Evolutionary conservation across 2,113 vertebrate species (phyloP).

Genomic region (Tautogolabrus adspersus): DNA sequence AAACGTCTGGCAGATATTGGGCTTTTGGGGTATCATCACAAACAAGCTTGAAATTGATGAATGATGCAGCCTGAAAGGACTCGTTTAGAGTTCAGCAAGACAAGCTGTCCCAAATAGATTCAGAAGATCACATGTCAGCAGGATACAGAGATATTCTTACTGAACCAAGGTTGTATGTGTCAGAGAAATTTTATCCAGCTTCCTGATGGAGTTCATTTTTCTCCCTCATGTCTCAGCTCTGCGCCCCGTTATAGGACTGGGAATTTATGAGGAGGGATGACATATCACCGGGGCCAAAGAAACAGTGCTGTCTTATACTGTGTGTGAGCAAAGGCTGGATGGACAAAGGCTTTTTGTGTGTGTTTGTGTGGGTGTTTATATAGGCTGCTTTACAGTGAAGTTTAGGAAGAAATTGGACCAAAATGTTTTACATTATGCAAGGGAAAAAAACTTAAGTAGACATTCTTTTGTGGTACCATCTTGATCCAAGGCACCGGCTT

Average conservation of each 20-base stretch:
- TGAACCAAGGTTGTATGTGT: constrained; percentile 83
- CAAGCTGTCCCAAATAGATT: constrained; percentile 83
- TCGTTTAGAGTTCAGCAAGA: constrained; percentile 82
- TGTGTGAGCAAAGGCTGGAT: constrained; percentile 17
- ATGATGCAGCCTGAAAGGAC: constrained; percentile 82
- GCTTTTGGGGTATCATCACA: constrained; percentile 71
- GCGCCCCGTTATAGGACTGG: constrained; percentile 63
- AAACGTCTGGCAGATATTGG: constrained; percentile 71
- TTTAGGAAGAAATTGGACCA: not conserved
- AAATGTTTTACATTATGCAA: not conserved
- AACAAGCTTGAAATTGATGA: constrained; percentile 82
- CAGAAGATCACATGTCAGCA: constrained; percentile 84
- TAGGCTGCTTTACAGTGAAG: not conserved
- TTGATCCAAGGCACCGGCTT: too few species aligned
- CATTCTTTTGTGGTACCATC: too few species aligned
- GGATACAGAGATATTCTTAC: constrained; percentile 85
- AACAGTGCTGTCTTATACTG: constrained; percentile 45
- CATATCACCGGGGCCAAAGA: constrained; percentile 69
- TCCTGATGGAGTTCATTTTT: constrained; percentile 85
- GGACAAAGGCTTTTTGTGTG: constrained; percentile 19
- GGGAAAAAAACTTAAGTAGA: too few species aligned
- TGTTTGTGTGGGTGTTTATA: not conserved
- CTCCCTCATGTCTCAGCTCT: constrained; percentile 60
- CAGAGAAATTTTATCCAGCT: constrained; percentile 86
- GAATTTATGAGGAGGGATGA: constrained; percentile 75